phyloP scores from a whole-genome alignment of 2,797 vertebrate genomes.

The Myotis myotis region DNA sequence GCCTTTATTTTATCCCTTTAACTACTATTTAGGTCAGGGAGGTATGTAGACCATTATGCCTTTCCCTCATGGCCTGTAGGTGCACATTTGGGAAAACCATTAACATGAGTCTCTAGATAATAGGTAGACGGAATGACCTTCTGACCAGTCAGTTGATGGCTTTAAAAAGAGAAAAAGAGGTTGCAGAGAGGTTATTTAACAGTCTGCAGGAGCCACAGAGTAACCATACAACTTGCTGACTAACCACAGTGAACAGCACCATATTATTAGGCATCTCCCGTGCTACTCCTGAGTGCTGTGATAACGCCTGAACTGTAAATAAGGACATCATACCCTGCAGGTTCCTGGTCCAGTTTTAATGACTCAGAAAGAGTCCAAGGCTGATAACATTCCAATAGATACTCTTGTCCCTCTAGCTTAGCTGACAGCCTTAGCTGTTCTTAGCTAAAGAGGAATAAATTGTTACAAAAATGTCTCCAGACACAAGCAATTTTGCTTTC shows the following conservation, averaged over 20 bases:
- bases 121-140: neutral
- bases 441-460: neutral
- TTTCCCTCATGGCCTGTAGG: neutral
- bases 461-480: neutral
- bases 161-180: neutral
- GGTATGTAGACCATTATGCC: neutral
- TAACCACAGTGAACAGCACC: neutral
- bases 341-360: neutral
- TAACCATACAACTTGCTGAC: neutral
- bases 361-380: neutral
- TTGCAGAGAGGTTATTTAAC: neutral
- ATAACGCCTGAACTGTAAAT: neutral
- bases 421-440: neutral
- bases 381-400: neutral
- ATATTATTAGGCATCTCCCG: neutral
- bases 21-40: neutral
- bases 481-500: slow-evolving; percentile 13
- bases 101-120: neutral
- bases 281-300: neutral
- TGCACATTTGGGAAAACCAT: neutral
- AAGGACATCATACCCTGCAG: neutral
- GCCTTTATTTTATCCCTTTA: neutral
- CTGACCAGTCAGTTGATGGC: neutral
- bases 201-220: neutral
- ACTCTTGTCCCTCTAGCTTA: neutral